Conservation (phyloP, 2,797 vertebrate species). For the Lepidocolaptes lacrymiger region DNA sequence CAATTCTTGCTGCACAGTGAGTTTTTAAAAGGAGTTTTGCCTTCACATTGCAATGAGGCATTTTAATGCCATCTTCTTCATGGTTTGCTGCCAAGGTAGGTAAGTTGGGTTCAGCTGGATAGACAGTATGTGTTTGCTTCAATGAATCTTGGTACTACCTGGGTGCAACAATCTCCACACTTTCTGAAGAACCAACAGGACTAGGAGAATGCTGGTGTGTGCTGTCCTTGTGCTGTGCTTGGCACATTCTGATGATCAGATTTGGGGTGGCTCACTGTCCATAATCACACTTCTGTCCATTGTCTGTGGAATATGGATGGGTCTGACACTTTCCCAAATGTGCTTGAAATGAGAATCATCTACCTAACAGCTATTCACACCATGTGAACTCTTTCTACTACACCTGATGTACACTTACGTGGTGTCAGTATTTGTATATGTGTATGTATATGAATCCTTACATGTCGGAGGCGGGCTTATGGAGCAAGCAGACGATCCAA, state of each 20-base stretch:
- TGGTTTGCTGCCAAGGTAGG: background rate
- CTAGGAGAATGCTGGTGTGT: background rate
- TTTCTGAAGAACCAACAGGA: background rate
- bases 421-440: background rate
- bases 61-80: background rate
- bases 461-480: too few relatives aligned
- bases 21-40: background rate
- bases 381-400: background rate
- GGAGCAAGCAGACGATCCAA: too few relatives aligned
- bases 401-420: background rate
- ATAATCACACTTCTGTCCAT: background rate
- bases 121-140: background rate
- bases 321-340: background rate
- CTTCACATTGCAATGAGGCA: background rate
- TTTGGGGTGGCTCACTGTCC: background rate
- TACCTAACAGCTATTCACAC: background rate
- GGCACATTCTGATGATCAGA: background rate
- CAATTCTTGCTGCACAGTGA: background rate
- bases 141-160: background rate
- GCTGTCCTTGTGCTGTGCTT: background rate
- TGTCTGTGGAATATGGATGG: background rate
- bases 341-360: background rate
- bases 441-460: accelerated
- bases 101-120: background rate
- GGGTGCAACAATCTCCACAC: background rate